Conservation (phyloP, 2,113 vertebrate genomes). For the Oryzias melastigma region DNA sequence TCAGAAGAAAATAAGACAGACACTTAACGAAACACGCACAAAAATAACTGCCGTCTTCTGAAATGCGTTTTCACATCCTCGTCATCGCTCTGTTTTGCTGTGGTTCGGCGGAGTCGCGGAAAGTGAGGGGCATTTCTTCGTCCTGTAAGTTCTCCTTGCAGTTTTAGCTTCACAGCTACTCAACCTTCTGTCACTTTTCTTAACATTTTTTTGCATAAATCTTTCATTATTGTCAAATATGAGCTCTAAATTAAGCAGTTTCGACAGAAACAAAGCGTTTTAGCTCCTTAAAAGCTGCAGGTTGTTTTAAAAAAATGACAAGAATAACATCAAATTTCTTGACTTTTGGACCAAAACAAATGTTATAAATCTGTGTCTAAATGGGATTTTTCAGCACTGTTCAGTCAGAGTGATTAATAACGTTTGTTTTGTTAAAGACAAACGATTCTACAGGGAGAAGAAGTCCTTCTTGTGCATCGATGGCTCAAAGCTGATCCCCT, state of each 20-base stretch:
- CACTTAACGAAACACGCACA: too few relatives aligned
- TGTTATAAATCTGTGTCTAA: too few relatives aligned
- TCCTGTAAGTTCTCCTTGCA: constrained; percentile 64
- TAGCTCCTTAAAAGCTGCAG: too few relatives aligned
- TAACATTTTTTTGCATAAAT: neutral
- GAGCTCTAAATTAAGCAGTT: too few relatives aligned
- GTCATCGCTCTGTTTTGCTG: constrained; percentile 43
- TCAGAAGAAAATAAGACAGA: neutral
- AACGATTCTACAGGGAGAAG: constrained; percentile 74
- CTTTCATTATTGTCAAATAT: too few relatives aligned
- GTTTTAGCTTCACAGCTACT: constrained; percentile 44
- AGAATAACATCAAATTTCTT: too few relatives aligned
- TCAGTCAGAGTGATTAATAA: neutral
- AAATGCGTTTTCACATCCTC: constrained; percentile 56
- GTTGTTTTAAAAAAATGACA: too few relatives aligned
- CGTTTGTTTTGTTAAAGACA: constrained; percentile 54
- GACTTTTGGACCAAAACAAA: too few relatives aligned
- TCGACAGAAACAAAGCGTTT: too few relatives aligned
- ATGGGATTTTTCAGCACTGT: neutral
- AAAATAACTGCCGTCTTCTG: neutral
- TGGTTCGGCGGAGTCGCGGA: constrained; percentile 54
- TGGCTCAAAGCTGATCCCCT: constrained; percentile 72
- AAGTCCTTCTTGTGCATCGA: constrained; percentile 73
- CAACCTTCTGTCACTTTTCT: neutral
- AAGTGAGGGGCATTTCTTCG: constrained; percentile 74